Percentiles rank a stretch among this genome's conserved stretches.
Evolutionary conservation across 2,888 invertebrate genomes (phyloP).

Genomic region (Sympetrum striolatum): DNA sequence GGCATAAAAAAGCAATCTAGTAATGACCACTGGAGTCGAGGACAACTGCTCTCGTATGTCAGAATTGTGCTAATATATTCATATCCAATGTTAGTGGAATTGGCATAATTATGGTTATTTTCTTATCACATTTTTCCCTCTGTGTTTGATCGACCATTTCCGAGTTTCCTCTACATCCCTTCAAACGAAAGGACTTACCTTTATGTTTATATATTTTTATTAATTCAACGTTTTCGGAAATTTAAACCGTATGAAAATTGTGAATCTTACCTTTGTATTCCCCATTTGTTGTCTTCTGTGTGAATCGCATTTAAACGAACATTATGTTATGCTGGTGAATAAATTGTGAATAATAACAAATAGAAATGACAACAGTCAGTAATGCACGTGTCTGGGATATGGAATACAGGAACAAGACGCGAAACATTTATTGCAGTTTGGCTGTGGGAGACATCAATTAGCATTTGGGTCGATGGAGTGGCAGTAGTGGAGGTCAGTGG

Average conservation of each 20-base stretch:
- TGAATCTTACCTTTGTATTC: constrained; percentile 6
- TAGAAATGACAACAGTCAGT: too few species aligned
- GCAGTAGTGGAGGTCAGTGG: too few species aligned
- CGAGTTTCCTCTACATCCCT: constrained; percentile 35
- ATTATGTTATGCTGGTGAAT: constrained; percentile 40
- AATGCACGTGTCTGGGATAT: too few species aligned
- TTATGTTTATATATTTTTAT: constrained; percentile 25
- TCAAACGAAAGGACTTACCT: constrained; percentile 38
- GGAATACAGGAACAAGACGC: too few species aligned
- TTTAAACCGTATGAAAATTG: constrained; percentile 1
- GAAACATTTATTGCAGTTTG: too few species aligned
- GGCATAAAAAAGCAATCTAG: constrained; percentile 16
- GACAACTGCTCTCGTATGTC: constrained; percentile 3
- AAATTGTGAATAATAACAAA: constrained; percentile 34
- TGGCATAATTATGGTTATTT: constrained; percentile 19
- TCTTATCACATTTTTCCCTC: background rate
- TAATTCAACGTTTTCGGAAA: too few species aligned
- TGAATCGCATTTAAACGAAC: constrained; percentile 22
- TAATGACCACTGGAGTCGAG: constrained; percentile 19
- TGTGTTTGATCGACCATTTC: constrained; percentile 24
- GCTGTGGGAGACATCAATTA: too few species aligned
- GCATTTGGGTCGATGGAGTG: too few species aligned
- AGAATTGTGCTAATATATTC: background rate
- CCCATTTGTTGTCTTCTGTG: constrained; percentile 26
- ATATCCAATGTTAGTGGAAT: background rate